A percentile compares a stretch with the other conserved stretches of the same genome.
Conservation (phyloP, 2,888 invertebrate species). For the Mongoloraphidia duomilia region DNA sequence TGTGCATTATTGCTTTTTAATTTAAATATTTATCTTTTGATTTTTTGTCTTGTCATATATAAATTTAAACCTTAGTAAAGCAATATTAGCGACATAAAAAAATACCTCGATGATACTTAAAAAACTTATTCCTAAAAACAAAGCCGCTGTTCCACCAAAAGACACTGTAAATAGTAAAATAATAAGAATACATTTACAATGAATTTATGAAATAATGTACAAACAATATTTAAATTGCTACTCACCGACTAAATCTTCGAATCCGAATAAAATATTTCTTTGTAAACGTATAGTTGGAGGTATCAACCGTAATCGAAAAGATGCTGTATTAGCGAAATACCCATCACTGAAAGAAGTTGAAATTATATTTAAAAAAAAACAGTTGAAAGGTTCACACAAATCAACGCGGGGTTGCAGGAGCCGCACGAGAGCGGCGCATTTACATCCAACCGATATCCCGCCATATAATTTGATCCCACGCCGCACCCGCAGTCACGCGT, state of each 20-base stretch:
- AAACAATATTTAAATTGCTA: conserved; percentile 1
- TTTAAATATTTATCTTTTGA: too few species aligned
- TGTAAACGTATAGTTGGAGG: conserved; percentile 41
- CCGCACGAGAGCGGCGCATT: too few species aligned
- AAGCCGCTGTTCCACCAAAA: conserved; percentile 45
- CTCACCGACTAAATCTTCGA: conserved; percentile 46
- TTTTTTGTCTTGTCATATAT: too few species aligned
- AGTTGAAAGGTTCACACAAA: too few species aligned
- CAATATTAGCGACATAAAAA: too few species aligned
- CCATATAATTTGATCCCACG: too few species aligned
- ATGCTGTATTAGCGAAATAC: conserved; percentile 31
- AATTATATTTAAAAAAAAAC: neutral
- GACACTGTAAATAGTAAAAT: conserved; percentile 32
- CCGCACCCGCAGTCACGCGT: too few species aligned
- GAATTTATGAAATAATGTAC: conserved; percentile 1
- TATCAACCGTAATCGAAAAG: conserved; percentile 35
- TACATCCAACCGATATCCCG: too few species aligned
- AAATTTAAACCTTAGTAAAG: too few species aligned
- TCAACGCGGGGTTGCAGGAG: too few species aligned
- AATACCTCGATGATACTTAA: conserved; percentile 39
- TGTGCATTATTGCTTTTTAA: too few species aligned
- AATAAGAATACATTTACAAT: neutral
- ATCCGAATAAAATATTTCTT: conserved; percentile 45
- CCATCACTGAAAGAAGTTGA: conserved; percentile 22
- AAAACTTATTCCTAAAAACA: conserved; percentile 49